phyloP scores from a whole-genome alignment of 2,797 vertebrate species.

The Schizopygopsis pylzovi region DNA sequence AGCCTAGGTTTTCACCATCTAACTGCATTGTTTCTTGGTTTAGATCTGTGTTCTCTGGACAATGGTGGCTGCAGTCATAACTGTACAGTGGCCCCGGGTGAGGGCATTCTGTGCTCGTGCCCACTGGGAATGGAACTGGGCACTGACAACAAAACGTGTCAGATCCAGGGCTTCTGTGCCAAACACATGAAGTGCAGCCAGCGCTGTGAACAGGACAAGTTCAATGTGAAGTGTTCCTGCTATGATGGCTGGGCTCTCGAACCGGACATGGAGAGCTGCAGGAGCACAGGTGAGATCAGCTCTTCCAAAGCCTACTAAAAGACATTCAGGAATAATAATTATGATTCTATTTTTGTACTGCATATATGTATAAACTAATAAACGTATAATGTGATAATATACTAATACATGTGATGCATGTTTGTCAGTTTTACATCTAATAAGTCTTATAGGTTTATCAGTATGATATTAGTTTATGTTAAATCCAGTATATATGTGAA shows the following conservation, averaged over 20 bases:
- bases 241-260: constrained; percentile 95
- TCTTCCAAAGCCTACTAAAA: not conserved
- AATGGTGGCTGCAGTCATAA: constrained; percentile 96
- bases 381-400: not conserved
- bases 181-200: constrained; percentile 98
- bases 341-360: not conserved
- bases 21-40: not conserved
- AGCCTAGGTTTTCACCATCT: not conserved
- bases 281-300: constrained; percentile 83
- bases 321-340: not conserved
- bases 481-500: no score
- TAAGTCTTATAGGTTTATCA: not conserved
- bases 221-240: constrained; percentile 95
- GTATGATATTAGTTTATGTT: no score
- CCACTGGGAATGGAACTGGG: constrained; percentile 94
- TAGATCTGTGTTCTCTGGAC: constrained; percentile 91
- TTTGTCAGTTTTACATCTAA: not conserved
- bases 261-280: constrained; percentile 92
- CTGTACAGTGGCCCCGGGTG: constrained; percentile 92
- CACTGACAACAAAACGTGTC: constrained; percentile 91
- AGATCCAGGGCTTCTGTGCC: constrained; percentile 97
- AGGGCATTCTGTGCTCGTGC: constrained; percentile 94
- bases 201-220: constrained; percentile 95
- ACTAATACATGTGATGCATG: not conserved
- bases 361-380: not conserved